A percentile compares a stretch with the other conserved stretches of the same genome.
Evolutionary conservation across 2,797 vertebrate genomes (phyloP).

Genomic region (Sarcophilus harrisii): DNA sequence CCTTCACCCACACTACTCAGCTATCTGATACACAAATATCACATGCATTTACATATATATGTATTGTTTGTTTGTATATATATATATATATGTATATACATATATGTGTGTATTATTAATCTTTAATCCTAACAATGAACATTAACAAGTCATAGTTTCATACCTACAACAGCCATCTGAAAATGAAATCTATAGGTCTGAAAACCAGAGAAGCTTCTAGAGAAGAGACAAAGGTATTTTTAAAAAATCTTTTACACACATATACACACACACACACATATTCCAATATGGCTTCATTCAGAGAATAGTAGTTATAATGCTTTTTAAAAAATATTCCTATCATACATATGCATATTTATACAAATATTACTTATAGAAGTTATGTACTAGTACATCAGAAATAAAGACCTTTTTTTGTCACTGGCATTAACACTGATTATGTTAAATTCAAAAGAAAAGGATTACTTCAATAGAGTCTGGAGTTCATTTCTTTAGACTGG

Average conservation of each 20-base stretch:
- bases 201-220: constrained; percentile 55
- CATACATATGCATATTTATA: constrained; percentile 68
- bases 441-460: constrained; percentile 76
- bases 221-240: constrained; percentile 36
- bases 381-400: constrained; percentile 70
- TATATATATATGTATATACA: too few relatives aligned
- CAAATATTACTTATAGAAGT: constrained; percentile 74
- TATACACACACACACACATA: not conserved
- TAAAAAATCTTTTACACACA: too few relatives aligned
- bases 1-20: too few relatives aligned
- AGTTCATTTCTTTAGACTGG: constrained; percentile 56
- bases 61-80: too few relatives aligned
- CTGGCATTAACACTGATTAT: constrained; percentile 74
- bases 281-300: constrained; percentile 20
- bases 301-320: constrained; percentile 7
- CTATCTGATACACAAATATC: too few relatives aligned
- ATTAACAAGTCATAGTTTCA: constrained; percentile 74
- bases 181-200: constrained; percentile 63
- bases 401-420: constrained; percentile 76
- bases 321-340: not conserved
- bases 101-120: constrained; percentile 50
- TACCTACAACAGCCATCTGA: constrained; percentile 72
- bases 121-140: constrained; percentile 74
- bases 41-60: too few relatives aligned
- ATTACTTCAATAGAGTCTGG: constrained; percentile 68